Evolutionary conservation across 2,113 vertebrate genomes (phyloP), one percentile per base, ranked within the genome.

Genomic region (Chascanopsetta lugubris): DNA sequence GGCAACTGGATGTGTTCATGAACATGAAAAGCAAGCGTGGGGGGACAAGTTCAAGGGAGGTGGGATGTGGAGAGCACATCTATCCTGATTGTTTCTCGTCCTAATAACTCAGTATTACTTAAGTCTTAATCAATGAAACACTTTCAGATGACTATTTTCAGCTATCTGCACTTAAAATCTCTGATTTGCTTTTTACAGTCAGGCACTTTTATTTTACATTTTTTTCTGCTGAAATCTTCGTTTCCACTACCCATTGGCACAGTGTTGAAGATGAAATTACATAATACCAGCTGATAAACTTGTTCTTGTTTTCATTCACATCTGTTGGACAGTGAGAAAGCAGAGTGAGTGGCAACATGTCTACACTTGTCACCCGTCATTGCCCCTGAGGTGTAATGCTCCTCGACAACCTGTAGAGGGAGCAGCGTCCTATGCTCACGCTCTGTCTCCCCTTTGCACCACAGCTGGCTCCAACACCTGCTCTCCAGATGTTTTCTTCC

Each of bases 381-480:
- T 13, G 62, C 22, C 46, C 34, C 21, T 17, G n/a, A 24, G 0
- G 2, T 78, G 85, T 72, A 86, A 60, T 83, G 43, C 38, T 24
- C 2, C 1, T 0, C 1, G 9, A 0, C 55, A 58, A 30, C 85
- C 92, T 88, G 72, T 75, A 88, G 91, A 90, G 90, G 83, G 88
- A 46, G 86, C 42, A 82, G 63, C 73, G 70, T 53, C 64, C 83
- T 82, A 75, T 61, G 43, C 56, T 83, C 63, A 38, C 27, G 21
- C 69, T 34, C 25, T 1, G 2, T 8, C 48, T 25, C 7, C 20
- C 6, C 34, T 26, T 15, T 42, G 15, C 30, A 18, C 61, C 38
- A 59, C 87, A 77, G 82, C 87, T 87, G 81, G 69, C 59, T 75
- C 27, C 25, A 86, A 87, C 91, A 93, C 91, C 90, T 93, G 92